Percentiles rank a stretch among this genome's conserved stretches.
Conservation (phyloP, 2,888 invertebrate species). For the Cephus sareptanus region DNA sequence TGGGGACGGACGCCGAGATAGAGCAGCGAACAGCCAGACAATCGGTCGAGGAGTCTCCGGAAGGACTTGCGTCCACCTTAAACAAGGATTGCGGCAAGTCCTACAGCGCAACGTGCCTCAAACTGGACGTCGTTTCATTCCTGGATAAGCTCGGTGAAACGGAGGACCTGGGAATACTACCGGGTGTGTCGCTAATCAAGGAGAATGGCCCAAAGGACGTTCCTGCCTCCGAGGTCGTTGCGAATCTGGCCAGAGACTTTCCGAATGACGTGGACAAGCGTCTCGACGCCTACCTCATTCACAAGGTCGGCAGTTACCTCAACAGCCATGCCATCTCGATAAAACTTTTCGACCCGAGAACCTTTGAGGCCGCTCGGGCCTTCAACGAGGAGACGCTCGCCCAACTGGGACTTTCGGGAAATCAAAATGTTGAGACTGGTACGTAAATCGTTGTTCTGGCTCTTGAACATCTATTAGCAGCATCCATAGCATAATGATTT, state of each 20-base stretch:
- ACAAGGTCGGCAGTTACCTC: slow-evolving; percentile 77
- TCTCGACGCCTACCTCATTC: slow-evolving; percentile 79
- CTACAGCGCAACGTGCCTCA: slow-evolving; percentile 81
- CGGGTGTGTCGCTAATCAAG: slow-evolving; percentile 80
- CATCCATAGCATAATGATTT: slow-evolving; percentile 53
- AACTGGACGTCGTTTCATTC: slow-evolving; percentile 81
- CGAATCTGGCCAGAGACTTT: slow-evolving; percentile 80
- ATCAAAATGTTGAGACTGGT: slow-evolving; percentile 49
- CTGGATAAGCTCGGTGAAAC: slow-evolving; percentile 80
- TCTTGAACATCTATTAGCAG: no score
- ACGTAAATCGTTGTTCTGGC: not conserved
- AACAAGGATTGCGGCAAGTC: slow-evolving; percentile 70
- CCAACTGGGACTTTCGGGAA: slow-evolving; percentile 48
- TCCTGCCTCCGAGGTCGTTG: slow-evolving; percentile 76
- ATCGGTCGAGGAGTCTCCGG: slow-evolving; percentile 49
- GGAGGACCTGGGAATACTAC: slow-evolving; percentile 76
- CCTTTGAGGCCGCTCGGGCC: slow-evolving; percentile 70
- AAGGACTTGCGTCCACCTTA: slow-evolving; percentile 43
- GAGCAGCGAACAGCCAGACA: slow-evolving; percentile 49
- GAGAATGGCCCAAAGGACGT: slow-evolving; percentile 69
- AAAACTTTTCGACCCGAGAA: slow-evolving; percentile 75
- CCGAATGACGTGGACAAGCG: slow-evolving; percentile 82
- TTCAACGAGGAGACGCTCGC: slow-evolving; percentile 53
- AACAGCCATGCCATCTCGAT: slow-evolving; percentile 80
- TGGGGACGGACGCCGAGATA: slow-evolving; percentile 50